Percentiles rank a stretch among this genome's conserved stretches.
phyloP scores from a whole-genome alignment of 1,140 invertebrate genomes.

The Sarcophaga peregrina region DNA sequence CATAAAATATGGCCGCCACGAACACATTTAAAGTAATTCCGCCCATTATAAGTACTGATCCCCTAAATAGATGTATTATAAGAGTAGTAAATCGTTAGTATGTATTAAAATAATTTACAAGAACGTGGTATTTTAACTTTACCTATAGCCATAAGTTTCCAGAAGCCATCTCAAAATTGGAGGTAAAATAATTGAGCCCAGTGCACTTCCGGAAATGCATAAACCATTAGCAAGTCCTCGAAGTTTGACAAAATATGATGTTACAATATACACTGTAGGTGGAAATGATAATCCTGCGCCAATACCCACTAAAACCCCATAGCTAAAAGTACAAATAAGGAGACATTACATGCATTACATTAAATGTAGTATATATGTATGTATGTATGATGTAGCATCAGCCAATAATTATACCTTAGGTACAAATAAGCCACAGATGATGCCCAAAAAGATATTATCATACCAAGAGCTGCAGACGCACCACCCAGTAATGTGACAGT shows the following conservation, averaged over 20 bases:
- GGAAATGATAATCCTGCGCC: constrained; percentile 85
- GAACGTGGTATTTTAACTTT: background rate
- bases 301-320: constrained; percentile 82
- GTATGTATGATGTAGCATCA: background rate
- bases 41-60: constrained; percentile 83
- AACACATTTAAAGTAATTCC: constrained; percentile 85
- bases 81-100: background rate
- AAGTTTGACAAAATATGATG: constrained; percentile 84
- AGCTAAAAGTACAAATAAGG: constrained; percentile 68
- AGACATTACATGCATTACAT: constrained; percentile 19
- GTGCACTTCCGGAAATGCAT: constrained; percentile 88
- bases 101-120: constrained; percentile 61
- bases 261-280: constrained; percentile 91
- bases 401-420: constrained; percentile 71
- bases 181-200: constrained; percentile 83
- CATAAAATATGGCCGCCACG: constrained; percentile 84
- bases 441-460: constrained; percentile 87
- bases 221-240: constrained; percentile 88
- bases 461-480: constrained; percentile 82
- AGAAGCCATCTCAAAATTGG: constrained; percentile 78
- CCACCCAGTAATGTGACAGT: constrained; percentile 89
- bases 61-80: constrained; percentile 63
- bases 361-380: too few species aligned
- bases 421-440: constrained; percentile 81
- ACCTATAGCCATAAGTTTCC: constrained; percentile 80